These are phyloP conservation scores for Chloroceryle inda DNA, from an alignment of 2,797 vertebrate genomes.

Conservation along the genomic window DNA sequence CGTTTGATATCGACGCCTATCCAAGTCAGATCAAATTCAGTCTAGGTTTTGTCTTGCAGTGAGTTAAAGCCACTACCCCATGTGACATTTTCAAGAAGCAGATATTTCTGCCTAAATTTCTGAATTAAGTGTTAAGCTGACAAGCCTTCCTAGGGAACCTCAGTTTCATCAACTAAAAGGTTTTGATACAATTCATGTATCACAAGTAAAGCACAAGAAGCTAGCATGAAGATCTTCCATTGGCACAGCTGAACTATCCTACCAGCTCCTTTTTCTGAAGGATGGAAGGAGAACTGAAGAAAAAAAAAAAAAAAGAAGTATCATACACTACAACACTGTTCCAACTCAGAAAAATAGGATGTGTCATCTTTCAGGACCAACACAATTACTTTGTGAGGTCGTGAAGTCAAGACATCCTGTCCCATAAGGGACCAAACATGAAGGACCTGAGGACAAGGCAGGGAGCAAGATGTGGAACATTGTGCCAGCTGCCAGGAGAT, in stretches of 20 bases:
- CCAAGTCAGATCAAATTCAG: constrained; percentile 6
- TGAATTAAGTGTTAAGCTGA: neutral
- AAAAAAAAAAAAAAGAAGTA: neutral
- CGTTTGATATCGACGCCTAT: neutral
- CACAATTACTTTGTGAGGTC: neutral
- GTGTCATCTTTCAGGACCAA: neutral
- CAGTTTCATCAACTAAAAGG: neutral
- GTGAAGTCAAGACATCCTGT: neutral
- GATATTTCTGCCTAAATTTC: neutral
- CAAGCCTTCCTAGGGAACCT: neutral
- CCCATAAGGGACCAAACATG: fast-evolving
- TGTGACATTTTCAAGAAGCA: neutral
- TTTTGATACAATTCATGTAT: neutral
- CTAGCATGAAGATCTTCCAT: neutral
- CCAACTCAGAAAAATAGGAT: neutral
- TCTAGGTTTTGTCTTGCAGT: neutral
- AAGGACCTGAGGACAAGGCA: neutral
- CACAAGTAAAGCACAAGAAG: neutral
- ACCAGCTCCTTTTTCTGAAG: neutral
- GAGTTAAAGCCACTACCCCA: neutral
- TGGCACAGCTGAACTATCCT: neutral
- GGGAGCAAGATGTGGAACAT: fast-evolving
- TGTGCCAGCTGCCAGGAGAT: neutral
- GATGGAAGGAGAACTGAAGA: neutral
- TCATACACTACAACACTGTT: fast-evolving